Percentiles rank a stretch among this genome's conserved stretches.
Evolutionary conservation across 2,888 invertebrate species (phyloP).

Genomic region (Drosophila conformis): DNA sequence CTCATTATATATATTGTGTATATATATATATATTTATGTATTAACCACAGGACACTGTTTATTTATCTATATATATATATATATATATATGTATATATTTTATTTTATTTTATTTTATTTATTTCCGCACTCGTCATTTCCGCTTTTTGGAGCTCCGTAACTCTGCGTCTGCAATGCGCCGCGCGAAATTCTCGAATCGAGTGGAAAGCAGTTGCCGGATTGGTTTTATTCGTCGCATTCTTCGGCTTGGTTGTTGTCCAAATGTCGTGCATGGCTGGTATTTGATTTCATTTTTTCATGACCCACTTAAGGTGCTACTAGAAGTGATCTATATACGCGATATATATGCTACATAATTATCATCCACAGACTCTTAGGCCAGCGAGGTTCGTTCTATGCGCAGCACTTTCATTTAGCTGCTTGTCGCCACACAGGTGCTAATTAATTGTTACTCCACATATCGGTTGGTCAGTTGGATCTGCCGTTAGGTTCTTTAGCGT

Average conservation of each 20-base stretch:
- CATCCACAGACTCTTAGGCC: neutral
- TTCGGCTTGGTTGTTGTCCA: neutral
- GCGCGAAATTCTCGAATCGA: slow-evolving; percentile 61
- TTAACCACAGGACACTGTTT: slow-evolving; percentile 46
- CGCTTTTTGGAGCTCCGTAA: slow-evolving; percentile 41
- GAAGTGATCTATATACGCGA: slow-evolving; percentile 71
- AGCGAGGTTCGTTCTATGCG: slow-evolving; percentile 13
- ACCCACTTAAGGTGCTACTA: slow-evolving; percentile 77
- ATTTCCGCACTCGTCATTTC: slow-evolving; percentile 52
- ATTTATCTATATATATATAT: neutral
- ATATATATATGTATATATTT: neutral
- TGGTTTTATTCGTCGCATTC: slow-evolving; percentile 64
- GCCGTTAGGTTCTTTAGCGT: slow-evolving; percentile 66
- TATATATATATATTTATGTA: neutral
- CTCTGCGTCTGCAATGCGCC: slow-evolving; percentile 39
- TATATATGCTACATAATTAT: slow-evolving; percentile 15
- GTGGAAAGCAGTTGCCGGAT: slow-evolving; percentile 23
- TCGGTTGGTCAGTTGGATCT: slow-evolving; percentile 28
- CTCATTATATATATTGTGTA: slow-evolving; percentile 42
- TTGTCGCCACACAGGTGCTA: slow-evolving; percentile 60
- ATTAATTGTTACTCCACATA: slow-evolving; percentile 78
- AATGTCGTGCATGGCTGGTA: slow-evolving; percentile 9
- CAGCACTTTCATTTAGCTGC: slow-evolving; percentile 75
- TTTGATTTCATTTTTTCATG: slow-evolving; percentile 77
- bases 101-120: slow-evolving; percentile 8